A percentile compares a stretch with the other conserved stretches of the same genome.
Conservation (phyloP, 2,888 invertebrate species). For the Luperina nickerlii region DNA sequence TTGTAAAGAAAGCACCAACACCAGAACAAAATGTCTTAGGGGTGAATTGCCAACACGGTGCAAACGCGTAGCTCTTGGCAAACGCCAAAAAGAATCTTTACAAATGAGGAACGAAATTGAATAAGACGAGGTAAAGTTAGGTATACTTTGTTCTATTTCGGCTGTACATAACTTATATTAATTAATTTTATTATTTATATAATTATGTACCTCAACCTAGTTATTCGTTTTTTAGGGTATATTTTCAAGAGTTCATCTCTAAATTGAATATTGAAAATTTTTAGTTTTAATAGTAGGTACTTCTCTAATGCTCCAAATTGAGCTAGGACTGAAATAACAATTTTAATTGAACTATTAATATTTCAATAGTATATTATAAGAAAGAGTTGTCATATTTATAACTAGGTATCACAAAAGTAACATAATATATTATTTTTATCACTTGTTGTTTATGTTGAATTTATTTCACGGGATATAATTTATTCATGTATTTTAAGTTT, state of each 20-base stretch:
- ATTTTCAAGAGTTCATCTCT: constrained; percentile 5
- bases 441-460: constrained; percentile 51
- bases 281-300: not conserved
- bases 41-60: not conserved
- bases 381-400: constrained; percentile 42
- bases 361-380: constrained; percentile 15
- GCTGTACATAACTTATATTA: constrained; percentile 30
- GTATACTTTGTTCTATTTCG: constrained; percentile 2
- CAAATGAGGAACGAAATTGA: not conserved
- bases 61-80: not conserved
- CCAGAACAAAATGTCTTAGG: not conserved
- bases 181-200: not conserved
- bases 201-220: constrained; percentile 24
- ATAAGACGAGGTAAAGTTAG: not conserved
- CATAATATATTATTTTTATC: constrained; percentile 36
- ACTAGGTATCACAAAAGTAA: constrained; percentile 50
- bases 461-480: constrained; percentile 46
- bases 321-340: constrained; percentile 1
- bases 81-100: constrained; percentile 7
- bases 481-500: constrained; percentile 46
- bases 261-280: not conserved
- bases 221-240: constrained; percentile 28
- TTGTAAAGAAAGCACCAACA: not conserved
- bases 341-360: constrained; percentile 23
- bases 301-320: not conserved